phyloP scores from a whole-genome alignment of 1,140 invertebrate species.

The Halyomorpha halys region DNA sequence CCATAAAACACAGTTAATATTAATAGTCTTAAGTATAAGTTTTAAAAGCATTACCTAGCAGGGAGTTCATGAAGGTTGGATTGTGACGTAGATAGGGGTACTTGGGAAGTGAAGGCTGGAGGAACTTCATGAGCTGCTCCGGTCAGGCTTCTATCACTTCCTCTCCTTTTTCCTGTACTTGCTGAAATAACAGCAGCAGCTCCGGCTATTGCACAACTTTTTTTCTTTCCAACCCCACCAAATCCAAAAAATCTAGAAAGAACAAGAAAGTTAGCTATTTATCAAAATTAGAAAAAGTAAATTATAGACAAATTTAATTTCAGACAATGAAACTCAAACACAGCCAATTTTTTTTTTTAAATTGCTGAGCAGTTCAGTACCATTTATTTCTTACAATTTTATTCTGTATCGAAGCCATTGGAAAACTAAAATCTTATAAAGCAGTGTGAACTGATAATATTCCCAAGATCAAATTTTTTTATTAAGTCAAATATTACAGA shows the following conservation, averaged over 20 bases:
- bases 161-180: slow-evolving; percentile 49
- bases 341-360: too few species aligned
- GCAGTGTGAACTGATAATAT: too few species aligned
- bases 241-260: slow-evolving; percentile 72
- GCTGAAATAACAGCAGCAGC: slow-evolving; percentile 32
- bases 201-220: slow-evolving; percentile 37
- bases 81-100: slow-evolving; percentile 67
- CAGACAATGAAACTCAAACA: too few species aligned
- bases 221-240: slow-evolving; percentile 69
- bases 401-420: too few species aligned
- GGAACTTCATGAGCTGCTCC: slow-evolving; percentile 69
- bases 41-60: slow-evolving; percentile 15
- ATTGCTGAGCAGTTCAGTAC: too few species aligned
- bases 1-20: too few species aligned
- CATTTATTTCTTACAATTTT: too few species aligned
- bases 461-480: too few species aligned
- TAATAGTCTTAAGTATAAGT: too few species aligned
- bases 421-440: too few species aligned
- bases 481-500: too few species aligned
- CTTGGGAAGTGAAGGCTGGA: slow-evolving; percentile 50
- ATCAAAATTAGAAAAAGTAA: neutral
- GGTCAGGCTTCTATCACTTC: slow-evolving; percentile 68
- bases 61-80: slow-evolving; percentile 69
- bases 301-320: neutral
- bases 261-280: neutral